Percentiles rank a stretch among this genome's conserved stretches.
These are phyloP conservation scores for Caenorhabditis doughertyi DNA, from an alignment of 2,888 invertebrate genomes.

Conservation along the genomic window DNA sequence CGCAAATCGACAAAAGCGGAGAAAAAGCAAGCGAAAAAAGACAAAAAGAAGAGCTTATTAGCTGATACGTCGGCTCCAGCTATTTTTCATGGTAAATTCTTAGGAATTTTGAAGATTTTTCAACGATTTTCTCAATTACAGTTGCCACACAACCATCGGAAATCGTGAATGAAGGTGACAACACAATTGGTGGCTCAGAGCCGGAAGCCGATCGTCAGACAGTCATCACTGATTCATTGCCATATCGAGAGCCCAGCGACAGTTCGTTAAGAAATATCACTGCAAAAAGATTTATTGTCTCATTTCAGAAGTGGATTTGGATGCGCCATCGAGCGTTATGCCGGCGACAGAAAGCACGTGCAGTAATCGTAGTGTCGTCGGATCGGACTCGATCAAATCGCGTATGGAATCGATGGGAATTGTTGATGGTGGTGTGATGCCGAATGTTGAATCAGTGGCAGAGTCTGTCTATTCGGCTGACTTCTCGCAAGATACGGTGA, in stretches of 20 bases:
- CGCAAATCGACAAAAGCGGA: slow-evolving; percentile 54
- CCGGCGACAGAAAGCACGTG: slow-evolving; percentile 17
- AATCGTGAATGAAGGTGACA: slow-evolving; percentile 36
- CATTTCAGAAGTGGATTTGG: slow-evolving; percentile 40
- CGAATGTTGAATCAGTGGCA: slow-evolving; percentile 14
- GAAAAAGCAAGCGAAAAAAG: slow-evolving; percentile 48
- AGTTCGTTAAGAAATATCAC: slow-evolving; percentile 12
- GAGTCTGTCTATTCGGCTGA: slow-evolving; percentile 45
- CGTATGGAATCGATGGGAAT: slow-evolving; percentile 14
- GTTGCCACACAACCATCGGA: slow-evolving; percentile 36
- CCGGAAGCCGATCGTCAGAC: slow-evolving; percentile 48
- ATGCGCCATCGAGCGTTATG: background rate
- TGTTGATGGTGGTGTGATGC: background rate
- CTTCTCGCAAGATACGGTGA: slow-evolving; percentile 24
- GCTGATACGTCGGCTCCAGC: slow-evolving; percentile 21
- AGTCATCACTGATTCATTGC: slow-evolving; percentile 55
- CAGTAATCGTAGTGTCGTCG: slow-evolving; percentile 48
- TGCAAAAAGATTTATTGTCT: background rate
- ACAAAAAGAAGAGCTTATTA: slow-evolving; percentile 50
- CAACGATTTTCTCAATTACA: slow-evolving; percentile 3
- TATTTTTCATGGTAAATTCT: slow-evolving; percentile 32
- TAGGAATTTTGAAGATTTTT: background rate
- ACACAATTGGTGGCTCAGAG: slow-evolving; percentile 6
- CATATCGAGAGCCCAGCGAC: slow-evolving; percentile 59
- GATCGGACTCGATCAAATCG: slow-evolving; percentile 32